Conservation (phyloP, 2,797 vertebrate species). For the Hoplostethus mediterraneus region DNA sequence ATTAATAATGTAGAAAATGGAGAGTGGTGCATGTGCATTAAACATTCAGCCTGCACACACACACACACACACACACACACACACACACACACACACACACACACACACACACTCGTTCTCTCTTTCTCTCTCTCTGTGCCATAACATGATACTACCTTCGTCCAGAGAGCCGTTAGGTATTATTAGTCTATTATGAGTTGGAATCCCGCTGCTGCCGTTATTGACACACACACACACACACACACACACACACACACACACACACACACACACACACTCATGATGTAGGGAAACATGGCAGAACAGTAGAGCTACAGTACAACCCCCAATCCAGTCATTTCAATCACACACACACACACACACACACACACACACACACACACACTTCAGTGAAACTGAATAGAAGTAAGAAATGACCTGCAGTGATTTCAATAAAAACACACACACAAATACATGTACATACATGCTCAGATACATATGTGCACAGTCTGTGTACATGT, state of each 20-base stretch:
- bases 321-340: constrained; percentile 36
- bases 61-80: background rate
- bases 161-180: constrained; percentile 58
- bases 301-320: constrained; percentile 18
- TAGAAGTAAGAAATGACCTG: background rate
- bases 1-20: constrained; percentile 66
- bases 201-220: constrained; percentile 49
- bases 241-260: no score
- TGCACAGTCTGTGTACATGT: no score
- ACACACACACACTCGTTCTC: constrained; percentile 7
- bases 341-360: constrained; percentile 10
- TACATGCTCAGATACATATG: background rate
- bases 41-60: constrained; percentile 36
- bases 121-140: constrained; percentile 24
- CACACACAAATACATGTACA: background rate
- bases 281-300: constrained; percentile 17
- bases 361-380: background rate
- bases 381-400: background rate
- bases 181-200: constrained; percentile 69
- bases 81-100: background rate
- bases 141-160: constrained; percentile 58
- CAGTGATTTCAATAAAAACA: constrained; percentile 1
- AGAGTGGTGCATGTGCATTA: constrained; percentile 38
- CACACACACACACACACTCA: background rate
- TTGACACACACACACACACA: constrained; percentile 1